Conservation (phyloP, 1,140 invertebrate genomes). For the Heliconius nattereri region DNA sequence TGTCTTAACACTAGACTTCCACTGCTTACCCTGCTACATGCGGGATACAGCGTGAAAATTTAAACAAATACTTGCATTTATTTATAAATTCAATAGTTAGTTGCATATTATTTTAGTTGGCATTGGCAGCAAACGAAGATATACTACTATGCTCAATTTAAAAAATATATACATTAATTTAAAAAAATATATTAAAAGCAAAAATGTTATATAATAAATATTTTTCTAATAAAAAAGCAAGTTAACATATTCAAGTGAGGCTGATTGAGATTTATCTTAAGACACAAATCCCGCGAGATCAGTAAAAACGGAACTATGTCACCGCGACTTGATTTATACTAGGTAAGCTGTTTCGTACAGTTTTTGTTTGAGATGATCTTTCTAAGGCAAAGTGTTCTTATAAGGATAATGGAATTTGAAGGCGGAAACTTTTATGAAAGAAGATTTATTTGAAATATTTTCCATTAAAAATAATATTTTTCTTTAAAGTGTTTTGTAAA, state of each 20-base stretch:
- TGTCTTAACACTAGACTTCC: too few relatives aligned
- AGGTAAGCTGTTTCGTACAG: background rate
- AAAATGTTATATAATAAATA: background rate
- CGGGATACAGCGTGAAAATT: too few relatives aligned
- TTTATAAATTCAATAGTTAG: too few relatives aligned
- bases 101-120: too few relatives aligned
- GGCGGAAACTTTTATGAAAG: background rate
- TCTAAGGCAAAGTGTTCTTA: background rate
- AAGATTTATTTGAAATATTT: background rate
- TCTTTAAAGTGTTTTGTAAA: too few relatives aligned
- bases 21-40: too few relatives aligned
- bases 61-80: too few relatives aligned
- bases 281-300: conserved; percentile 25
- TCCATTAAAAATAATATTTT: background rate
- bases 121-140: too few relatives aligned
- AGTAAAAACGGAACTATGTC: conserved; percentile 33
- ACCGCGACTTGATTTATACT: conserved; percentile 30
- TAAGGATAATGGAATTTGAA: background rate
- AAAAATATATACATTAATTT: too few relatives aligned
- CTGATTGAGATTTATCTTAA: conserved; percentile 50
- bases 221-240: background rate
- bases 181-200: background rate
- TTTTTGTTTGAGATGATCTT: conserved; percentile 10
- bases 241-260: conserved; percentile 44
- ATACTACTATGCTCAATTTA: too few relatives aligned